These are phyloP conservation scores for Periphyllus acericola DNA, from an alignment of 2,888 invertebrate genomes.

Conservation along the genomic window DNA sequence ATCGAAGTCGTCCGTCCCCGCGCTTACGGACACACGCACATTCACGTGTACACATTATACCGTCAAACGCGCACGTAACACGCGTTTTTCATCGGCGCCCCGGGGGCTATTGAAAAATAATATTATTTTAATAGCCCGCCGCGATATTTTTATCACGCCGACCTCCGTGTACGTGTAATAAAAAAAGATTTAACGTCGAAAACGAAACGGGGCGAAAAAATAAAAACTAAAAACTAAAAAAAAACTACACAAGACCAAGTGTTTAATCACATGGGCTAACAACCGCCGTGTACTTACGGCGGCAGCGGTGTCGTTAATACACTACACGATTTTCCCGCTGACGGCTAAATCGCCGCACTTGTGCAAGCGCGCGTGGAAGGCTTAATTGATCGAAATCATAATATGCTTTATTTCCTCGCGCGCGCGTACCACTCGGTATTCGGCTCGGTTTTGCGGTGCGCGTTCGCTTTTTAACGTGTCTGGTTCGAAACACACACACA, in stretches of 20 bases:
- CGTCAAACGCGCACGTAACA: constrained; percentile 1
- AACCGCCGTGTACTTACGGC: background rate
- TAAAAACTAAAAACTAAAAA: background rate
- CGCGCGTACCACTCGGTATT: background rate
- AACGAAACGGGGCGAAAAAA: background rate
- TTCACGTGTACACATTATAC: background rate
- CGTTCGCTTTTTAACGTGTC: background rate
- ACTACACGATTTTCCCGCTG: constrained; percentile 7
- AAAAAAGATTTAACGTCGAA: constrained; percentile 20
- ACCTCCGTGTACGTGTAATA: background rate
- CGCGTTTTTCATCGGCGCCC: constrained; percentile 47
- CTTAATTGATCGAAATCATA: constrained; percentile 49
- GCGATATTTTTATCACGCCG: constrained; percentile 34
- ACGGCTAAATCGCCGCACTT: constrained; percentile 8
- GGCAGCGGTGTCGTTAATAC: background rate
- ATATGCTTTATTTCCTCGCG: constrained; percentile 33
- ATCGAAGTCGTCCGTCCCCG: background rate
- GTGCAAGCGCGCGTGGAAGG: background rate
- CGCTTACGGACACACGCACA: background rate
- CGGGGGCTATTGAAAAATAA: constrained; percentile 39
- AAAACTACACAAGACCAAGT: constrained; percentile 24
- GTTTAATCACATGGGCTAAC: constrained; percentile 35
- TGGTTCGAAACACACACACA: background rate
- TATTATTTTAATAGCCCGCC: constrained; percentile 41
- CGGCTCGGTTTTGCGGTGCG: background rate